A percentile compares a stretch with the other conserved stretches of the same genome.
These are phyloP conservation scores for Danaus plexippus DNA, from an alignment of 1,140 invertebrate genomes.

Conservation along the genomic window DNA sequence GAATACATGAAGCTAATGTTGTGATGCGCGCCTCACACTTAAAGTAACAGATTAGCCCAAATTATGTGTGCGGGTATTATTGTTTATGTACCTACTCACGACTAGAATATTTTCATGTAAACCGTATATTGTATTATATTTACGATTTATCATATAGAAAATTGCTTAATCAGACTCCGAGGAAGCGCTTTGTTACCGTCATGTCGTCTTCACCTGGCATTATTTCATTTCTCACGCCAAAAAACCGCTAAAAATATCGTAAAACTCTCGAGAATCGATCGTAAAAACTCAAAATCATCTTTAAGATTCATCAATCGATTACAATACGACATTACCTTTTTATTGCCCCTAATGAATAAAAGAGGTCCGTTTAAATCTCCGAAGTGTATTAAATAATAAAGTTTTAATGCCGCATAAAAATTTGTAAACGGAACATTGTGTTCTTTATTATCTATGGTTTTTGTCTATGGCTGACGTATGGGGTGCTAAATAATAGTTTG, in stretches of 20 bases:
- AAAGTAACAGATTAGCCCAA: conserved; percentile 26
- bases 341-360: conserved; percentile 66
- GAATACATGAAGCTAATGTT: conserved; percentile 46
- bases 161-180: not conserved
- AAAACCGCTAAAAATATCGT: conserved; percentile 43
- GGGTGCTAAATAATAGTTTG: conserved; percentile 55
- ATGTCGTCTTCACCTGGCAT: conserved; percentile 31
- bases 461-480: conserved; percentile 50
- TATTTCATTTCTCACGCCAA: conserved; percentile 53
- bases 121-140: too few relatives aligned
- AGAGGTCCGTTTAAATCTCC: conserved; percentile 32
- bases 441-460: conserved; percentile 24
- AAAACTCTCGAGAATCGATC: conserved; percentile 51
- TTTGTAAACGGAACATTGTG: conserved; percentile 57
- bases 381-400: conserved; percentile 61
- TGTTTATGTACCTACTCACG: not conserved
- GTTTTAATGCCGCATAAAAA: conserved; percentile 62
- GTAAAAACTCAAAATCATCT: conserved; percentile 67
- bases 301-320: conserved; percentile 61
- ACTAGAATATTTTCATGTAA: not conserved
- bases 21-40: conserved; percentile 21
- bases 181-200: not conserved
- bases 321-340: conserved; percentile 66
- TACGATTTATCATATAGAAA: too few relatives aligned
- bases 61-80: conserved; percentile 42